Conservation (phyloP, 2,888 invertebrate genomes). For the Tinea semifulvella region DNA sequence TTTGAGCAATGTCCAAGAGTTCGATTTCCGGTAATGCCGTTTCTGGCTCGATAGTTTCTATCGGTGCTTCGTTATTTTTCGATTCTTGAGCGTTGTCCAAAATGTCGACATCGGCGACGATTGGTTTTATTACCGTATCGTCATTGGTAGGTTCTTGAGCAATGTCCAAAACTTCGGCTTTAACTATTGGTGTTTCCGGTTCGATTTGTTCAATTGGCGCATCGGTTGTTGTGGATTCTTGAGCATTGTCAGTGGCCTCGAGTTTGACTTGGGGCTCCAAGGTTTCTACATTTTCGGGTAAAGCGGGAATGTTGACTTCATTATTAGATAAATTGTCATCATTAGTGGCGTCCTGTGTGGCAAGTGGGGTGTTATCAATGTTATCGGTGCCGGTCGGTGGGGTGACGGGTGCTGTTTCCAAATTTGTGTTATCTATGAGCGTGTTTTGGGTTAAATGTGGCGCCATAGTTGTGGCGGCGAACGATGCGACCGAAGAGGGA, state of each 20-base stretch:
- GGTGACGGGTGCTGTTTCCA: constrained; percentile 5
- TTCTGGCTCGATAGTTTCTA: constrained; percentile 22
- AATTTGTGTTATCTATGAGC: constrained; percentile 10
- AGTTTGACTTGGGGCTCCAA: background rate
- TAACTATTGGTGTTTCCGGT: constrained; percentile 12
- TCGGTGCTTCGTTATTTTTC: too few species aligned
- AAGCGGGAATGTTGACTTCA: too few species aligned
- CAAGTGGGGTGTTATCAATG: constrained; percentile 4
- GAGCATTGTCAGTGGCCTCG: constrained; percentile 9
- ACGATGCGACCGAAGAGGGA: constrained; percentile 78
- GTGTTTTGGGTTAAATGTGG: constrained; percentile 46
- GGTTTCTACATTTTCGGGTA: constrained; percentile 17
- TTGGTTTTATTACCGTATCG: background rate
- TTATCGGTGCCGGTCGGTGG: constrained; percentile 1
- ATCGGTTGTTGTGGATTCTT: constrained; percentile 11
- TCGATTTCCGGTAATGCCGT: constrained; percentile 17
- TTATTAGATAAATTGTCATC: constrained; percentile 14
- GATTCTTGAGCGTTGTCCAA: too few species aligned
- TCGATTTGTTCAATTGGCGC: background rate
- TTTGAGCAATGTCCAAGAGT: constrained; percentile 12
- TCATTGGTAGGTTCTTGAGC: background rate
- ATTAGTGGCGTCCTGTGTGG: background rate
- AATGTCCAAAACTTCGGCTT: background rate
- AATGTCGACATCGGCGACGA: background rate
- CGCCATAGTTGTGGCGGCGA: constrained; percentile 75